Evolutionary conservation across 2,888 invertebrate species (phyloP).

Genomic region (Desoria tigrina): DNA sequence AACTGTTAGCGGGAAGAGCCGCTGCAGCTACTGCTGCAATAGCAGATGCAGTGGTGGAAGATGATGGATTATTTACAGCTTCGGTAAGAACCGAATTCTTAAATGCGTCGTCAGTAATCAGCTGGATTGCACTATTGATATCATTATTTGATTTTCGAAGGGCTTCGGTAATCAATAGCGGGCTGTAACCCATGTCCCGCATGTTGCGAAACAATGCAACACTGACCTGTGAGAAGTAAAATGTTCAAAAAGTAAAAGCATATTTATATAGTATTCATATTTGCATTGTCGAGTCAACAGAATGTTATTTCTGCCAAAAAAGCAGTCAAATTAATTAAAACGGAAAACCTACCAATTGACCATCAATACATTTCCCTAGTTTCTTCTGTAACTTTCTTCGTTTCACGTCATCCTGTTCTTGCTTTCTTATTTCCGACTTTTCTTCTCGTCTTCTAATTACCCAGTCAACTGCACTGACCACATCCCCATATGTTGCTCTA

Average conservation of each 20-base stretch:
- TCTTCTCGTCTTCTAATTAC: conserved; percentile 64
- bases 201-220: conserved; percentile 62
- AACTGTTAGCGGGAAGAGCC: background rate
- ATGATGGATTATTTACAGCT: background rate
- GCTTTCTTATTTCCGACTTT: conserved; percentile 60
- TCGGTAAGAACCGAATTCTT: conserved; percentile 19
- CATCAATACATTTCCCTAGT: conserved; percentile 44
- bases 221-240: conserved; percentile 57
- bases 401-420: conserved; percentile 56
- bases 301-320: background rate
- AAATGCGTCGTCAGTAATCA: conserved; percentile 61
- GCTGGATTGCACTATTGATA: conserved; percentile 67
- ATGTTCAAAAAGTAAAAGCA: background rate
- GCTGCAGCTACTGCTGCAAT: conserved; percentile 13
- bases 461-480: conserved; percentile 67
- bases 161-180: conserved; percentile 64
- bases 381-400: conserved; percentile 50
- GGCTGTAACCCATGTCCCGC: conserved; percentile 70
- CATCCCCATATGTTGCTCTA: conserved; percentile 64
- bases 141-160: conserved; percentile 69
- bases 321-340: background rate
- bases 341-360: conserved; percentile 40
- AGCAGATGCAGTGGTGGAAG: conserved; percentile 19
- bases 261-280: no score
- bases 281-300: background rate